These are phyloP conservation scores for Hipposideros larvatus DNA, from an alignment of 2,797 vertebrate genomes.

Conservation along the genomic window DNA sequence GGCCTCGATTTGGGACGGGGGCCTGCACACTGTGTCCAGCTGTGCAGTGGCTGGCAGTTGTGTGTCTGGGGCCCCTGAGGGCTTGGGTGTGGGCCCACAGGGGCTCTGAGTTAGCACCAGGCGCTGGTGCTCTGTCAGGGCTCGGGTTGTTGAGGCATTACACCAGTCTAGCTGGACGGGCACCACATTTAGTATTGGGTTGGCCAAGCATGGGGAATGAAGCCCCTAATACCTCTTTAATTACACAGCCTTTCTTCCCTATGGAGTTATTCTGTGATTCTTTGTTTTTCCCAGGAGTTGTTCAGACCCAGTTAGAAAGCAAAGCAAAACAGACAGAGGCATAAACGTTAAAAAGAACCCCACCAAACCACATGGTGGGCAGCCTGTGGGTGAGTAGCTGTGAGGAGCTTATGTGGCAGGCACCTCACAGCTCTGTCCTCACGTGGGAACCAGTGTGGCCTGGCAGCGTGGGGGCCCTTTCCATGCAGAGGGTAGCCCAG, in stretches of 20 bases:
- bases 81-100: background rate
- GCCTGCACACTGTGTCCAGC: background rate
- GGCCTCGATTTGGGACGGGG: background rate
- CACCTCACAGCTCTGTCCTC: background rate
- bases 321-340: background rate
- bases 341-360: background rate
- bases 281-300: background rate
- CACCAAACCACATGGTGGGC: background rate
- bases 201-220: background rate
- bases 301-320: background rate
- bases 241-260: background rate
- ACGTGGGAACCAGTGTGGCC: rapidly evolving
- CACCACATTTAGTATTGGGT: background rate
- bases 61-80: background rate
- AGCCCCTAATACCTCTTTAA: background rate
- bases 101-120: background rate
- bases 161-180: background rate
- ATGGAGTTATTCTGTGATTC: background rate
- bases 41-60: too few relatives aligned
- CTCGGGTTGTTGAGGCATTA: background rate
- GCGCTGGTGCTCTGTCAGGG: background rate
- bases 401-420: too few relatives aligned
- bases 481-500: background rate
- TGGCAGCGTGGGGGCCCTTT: background rate
- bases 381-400: background rate